Percentiles rank a stretch among this genome's conserved stretches.
These are phyloP conservation scores for Aspidapion aeneum DNA, from an alignment of 2,888 invertebrate species.

Conservation along the genomic window DNA sequence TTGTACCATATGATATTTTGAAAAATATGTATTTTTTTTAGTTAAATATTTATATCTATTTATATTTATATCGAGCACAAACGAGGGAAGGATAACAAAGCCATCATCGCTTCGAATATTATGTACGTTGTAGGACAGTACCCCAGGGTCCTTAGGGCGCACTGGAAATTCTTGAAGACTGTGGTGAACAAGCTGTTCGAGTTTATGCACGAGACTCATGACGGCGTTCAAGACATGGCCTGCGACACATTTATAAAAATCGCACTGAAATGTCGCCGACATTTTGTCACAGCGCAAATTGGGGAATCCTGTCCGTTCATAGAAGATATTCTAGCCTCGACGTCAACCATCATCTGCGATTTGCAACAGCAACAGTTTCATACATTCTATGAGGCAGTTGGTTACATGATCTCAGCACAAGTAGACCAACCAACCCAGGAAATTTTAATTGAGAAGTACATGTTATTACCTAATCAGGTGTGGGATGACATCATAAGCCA, in stretches of 20 bases:
- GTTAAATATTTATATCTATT: too few species aligned
- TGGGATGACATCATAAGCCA: slow-evolving; percentile 99
- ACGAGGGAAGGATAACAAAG: slow-evolving; percentile 98
- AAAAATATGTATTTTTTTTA: too few species aligned
- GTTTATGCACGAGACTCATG: slow-evolving; percentile 99
- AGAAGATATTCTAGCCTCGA: slow-evolving; percentile 94
- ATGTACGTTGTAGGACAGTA: slow-evolving; percentile 99
- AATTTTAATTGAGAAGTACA: slow-evolving; percentile 93
- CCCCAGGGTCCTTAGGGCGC: slow-evolving; percentile 96
- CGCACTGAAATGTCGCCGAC: slow-evolving; percentile 94
- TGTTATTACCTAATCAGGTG: slow-evolving; percentile 95
- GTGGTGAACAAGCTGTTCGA: slow-evolving; percentile 99
- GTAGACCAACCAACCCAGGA: slow-evolving; percentile 89
- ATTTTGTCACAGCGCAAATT: slow-evolving; percentile 95
- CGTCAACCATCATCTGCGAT: slow-evolving; percentile 98
- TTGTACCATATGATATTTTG: too few species aligned
- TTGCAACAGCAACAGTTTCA: slow-evolving; percentile 86
- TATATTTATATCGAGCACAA: too few species aligned
- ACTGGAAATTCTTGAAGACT: slow-evolving; percentile 99
- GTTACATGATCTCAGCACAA: slow-evolving; percentile 96
- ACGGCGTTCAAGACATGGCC: slow-evolving; percentile 99
- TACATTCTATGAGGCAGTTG: slow-evolving; percentile 27
- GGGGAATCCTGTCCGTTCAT: slow-evolving; percentile 98
- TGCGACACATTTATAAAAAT: slow-evolving; percentile 99
- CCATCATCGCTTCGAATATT: slow-evolving; percentile 99